phyloP scores from a whole-genome alignment of 2,797 vertebrate genomes.

The Avahi laniger region DNA sequence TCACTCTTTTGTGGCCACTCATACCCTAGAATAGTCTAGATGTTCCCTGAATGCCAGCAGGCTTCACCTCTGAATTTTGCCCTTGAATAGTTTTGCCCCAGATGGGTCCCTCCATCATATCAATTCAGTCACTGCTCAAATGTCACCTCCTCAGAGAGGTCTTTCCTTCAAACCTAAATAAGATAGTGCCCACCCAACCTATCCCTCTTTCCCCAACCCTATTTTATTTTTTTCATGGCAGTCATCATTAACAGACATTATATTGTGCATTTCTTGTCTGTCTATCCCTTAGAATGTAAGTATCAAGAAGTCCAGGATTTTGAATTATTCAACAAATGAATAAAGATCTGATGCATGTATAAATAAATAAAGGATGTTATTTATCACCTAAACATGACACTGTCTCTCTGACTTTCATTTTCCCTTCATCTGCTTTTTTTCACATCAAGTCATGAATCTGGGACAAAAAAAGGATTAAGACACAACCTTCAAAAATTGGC shows the following conservation, averaged over 20 bases:
- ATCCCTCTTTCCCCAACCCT: neutral
- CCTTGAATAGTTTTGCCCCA: neutral
- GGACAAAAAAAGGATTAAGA: neutral
- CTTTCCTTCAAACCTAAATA: neutral
- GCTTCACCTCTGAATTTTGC: neutral
- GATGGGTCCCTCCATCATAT: neutral
- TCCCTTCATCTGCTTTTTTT: constrained; percentile 43
- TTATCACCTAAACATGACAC: constrained; percentile 28
- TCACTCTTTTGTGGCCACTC: neutral
- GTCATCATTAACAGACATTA: neutral
- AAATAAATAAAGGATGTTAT: constrained; percentile 43
- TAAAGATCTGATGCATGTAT: constrained; percentile 17
- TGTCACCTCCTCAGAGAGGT: neutral
- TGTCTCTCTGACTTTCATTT: constrained; percentile 28
- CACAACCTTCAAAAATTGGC: constrained; percentile 8
- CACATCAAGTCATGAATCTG: constrained; percentile 48
- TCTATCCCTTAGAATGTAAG: neutral
- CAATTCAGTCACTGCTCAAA: neutral
- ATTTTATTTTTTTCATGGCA: constrained; percentile 27
- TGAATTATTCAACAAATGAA: constrained; percentile 59
- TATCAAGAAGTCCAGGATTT: constrained; percentile 17
- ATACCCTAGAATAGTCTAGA: neutral
- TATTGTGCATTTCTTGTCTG: constrained; percentile 8
- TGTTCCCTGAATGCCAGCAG: neutral
- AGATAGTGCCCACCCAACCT: neutral